Evolutionary conservation across 30 jellyfish, hydroid and myxozoan species (phyloP), one percentile per base, ranked within the genome.

Genomic region (Aurelia sp.): DNA sequence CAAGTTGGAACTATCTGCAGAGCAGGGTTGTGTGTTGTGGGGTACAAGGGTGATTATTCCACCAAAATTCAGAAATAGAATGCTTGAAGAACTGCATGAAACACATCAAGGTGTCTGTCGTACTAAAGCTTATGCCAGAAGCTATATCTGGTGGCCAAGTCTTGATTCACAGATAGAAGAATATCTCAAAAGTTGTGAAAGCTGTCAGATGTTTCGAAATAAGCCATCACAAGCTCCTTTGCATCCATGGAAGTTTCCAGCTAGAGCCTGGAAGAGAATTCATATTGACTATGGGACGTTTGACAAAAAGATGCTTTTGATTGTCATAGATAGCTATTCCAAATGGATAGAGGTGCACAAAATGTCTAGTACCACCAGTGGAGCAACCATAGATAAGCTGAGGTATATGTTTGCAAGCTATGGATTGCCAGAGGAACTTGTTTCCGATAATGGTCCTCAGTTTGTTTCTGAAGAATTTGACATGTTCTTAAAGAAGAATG

Each of bases 21-120:
- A 27, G 2, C 33, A 27, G 33, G 33, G 33, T 27, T 27, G 51
- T 40, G 64, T 60, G 30, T 35, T 61, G 90, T 80, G 82, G 90
- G 82, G 83, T 47, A 35, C 90, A 61, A 63, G 90, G 38, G 90
- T 80, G 70, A 63, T 82, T 70, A 73, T 73, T 67, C 88, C 90
- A 69, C 72, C 69, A 53, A 57, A 40, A 73, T 64, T 5, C 22
- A 35, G 90, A 52, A 68, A 73, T 52, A 31, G 77, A 70, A 70
- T 64, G 60, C 77, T 82, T n/a, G n/a, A n/a, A n/a, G n/a, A n/a
- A n/a, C n/a, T n/a, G n/a, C n/a, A n/a, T n/a, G n/a, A n/a, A n/a
- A n/a, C n/a, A n/a, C n/a, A n/a, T n/a, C n/a, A n/a, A n/a, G n/a
- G n/a, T n/a, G n/a, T n/a, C n/a, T n/a, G n/a, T n/a, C n/a, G n/a